A percentile compares a stretch with the other conserved stretches of the same genome.
Conservation (phyloP, 2,888 invertebrate species). For the Apoderus coryli region DNA sequence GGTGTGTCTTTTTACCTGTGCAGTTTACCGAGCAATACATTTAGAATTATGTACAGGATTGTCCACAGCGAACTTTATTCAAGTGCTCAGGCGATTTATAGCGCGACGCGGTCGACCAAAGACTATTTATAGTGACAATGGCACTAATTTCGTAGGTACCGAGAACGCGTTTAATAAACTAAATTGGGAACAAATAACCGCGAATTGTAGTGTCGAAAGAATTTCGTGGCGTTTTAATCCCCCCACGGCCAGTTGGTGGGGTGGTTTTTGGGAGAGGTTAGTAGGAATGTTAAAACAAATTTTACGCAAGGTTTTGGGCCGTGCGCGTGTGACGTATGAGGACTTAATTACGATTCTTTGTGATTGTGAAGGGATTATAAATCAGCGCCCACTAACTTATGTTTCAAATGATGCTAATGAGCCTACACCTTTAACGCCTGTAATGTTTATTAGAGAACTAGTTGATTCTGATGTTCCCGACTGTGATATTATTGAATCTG, state of each 20-base stretch:
- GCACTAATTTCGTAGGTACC: constrained; percentile 27
- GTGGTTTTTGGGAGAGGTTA: constrained; percentile 31
- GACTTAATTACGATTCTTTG: constrained; percentile 18
- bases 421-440: constrained; percentile 16
- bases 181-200: constrained; percentile 19
- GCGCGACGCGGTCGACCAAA: too few relatives aligned
- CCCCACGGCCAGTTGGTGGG: constrained; percentile 30
- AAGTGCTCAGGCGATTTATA: constrained; percentile 24
- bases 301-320: constrained; percentile 25
- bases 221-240: constrained; percentile 27
- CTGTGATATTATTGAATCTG: constrained; percentile 16
- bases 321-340: constrained; percentile 19
- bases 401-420: constrained; percentile 13
- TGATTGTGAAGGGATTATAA: constrained; percentile 25
- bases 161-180: constrained; percentile 19
- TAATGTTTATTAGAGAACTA: constrained; percentile 20
- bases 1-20: constrained; percentile 28
- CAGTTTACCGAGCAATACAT: constrained; percentile 27
- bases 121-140: constrained; percentile 29
- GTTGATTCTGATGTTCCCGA: too few relatives aligned
- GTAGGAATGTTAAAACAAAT: constrained; percentile 27
- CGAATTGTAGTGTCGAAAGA: constrained; percentile 13
- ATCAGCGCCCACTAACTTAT: constrained; percentile 21
- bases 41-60: constrained; percentile 25
- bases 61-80: constrained; percentile 22